These are phyloP conservation scores for Archilochus colubris DNA, from an alignment of 2,113 vertebrate species.

Conservation along the genomic window DNA sequence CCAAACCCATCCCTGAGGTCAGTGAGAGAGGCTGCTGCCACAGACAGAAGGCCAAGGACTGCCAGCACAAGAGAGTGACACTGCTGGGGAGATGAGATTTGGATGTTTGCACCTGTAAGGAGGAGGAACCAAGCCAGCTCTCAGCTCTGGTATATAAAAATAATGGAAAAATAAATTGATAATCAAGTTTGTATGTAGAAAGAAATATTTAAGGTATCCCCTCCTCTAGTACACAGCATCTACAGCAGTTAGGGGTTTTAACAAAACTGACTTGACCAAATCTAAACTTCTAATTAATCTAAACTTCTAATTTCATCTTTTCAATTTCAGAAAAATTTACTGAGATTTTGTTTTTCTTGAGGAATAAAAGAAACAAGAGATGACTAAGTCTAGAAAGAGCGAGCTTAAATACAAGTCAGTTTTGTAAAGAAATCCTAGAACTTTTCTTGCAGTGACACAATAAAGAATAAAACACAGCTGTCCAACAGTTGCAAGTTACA, in stretches of 20 bases:
- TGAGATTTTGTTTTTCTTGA: not conserved
- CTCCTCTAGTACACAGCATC: not conserved
- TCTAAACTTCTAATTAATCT: not conserved
- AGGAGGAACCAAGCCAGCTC: not conserved
- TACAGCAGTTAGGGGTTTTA: not conserved
- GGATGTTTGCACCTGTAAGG: not conserved
- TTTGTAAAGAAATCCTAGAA: not conserved
- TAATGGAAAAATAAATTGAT: not conserved
- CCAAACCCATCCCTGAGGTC: not conserved
- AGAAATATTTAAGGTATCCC: not conserved
- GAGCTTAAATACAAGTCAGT: not conserved
- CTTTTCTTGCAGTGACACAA: not conserved
- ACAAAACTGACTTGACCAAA: not conserved
- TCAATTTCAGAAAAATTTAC: not conserved
- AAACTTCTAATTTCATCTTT: not conserved
- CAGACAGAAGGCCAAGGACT: not conserved
- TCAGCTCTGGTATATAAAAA: not conserved
- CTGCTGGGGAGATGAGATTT: not conserved
- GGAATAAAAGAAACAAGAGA: not conserved
- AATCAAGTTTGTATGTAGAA: not conserved
- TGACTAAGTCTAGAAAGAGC: not conserved
- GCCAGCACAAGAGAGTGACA: not conserved
- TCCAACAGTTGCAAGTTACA: not conserved
- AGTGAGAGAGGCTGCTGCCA: not conserved
- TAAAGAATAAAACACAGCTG: not conserved